These are phyloP conservation scores for Pelobates fuscus DNA, from an alignment of 2,113 vertebrate species.

Conservation along the genomic window DNA sequence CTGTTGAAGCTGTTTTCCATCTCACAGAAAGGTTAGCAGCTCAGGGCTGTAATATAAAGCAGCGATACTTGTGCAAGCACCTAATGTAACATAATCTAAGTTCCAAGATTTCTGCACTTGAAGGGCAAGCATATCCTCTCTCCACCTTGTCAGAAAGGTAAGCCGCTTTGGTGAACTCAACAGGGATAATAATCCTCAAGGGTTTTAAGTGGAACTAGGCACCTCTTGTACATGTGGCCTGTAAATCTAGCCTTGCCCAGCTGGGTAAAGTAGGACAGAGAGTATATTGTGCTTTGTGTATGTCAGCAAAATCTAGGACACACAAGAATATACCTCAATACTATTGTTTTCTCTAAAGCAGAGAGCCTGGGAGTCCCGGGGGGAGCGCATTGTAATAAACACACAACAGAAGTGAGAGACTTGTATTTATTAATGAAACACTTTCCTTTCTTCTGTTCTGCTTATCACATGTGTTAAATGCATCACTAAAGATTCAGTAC, in stretches of 20 bases:
- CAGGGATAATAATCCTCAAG: slow-evolving; percentile 79
- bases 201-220: slow-evolving; percentile 77
- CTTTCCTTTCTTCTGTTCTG: background rate
- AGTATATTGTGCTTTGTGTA: slow-evolving; percentile 68
- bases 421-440: slow-evolving; percentile 8
- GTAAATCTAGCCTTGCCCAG: slow-evolving; percentile 72
- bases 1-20: slow-evolving; percentile 19
- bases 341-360: slow-evolving; percentile 33
- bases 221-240: slow-evolving; percentile 63
- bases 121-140: slow-evolving; percentile 76
- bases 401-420: slow-evolving; percentile 20
- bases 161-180: slow-evolving; percentile 83
- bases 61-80: slow-evolving; percentile 13
- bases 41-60: slow-evolving; percentile 25
- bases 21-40: slow-evolving; percentile 30
- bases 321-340: slow-evolving; percentile 27
- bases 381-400: slow-evolving; percentile 18
- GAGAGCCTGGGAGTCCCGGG: slow-evolving; percentile 7
- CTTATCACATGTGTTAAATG: background rate
- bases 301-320: slow-evolving; percentile 71
- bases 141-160: slow-evolving; percentile 76
- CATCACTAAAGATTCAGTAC: no score
- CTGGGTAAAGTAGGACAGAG: slow-evolving; percentile 73
- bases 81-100: slow-evolving; percentile 47
- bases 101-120: slow-evolving; percentile 55